These are phyloP conservation scores for Etheostoma nigrum DNA, from an alignment of 2,797 vertebrate genomes.

Conservation along the genomic window DNA sequence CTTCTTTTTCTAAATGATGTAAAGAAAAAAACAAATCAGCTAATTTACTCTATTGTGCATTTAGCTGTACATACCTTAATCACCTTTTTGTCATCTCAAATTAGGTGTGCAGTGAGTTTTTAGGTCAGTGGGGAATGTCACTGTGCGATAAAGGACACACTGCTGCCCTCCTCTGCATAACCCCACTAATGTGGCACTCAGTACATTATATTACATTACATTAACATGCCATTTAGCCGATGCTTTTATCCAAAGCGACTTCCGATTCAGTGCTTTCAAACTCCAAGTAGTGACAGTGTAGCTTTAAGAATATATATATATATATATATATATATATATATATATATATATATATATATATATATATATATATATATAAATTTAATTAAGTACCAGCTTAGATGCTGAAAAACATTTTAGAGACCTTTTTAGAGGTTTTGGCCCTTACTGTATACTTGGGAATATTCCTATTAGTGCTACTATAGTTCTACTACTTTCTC, in stretches of 20 bases:
- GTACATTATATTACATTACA: no score
- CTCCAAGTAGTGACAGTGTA: no score
- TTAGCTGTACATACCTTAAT: background rate
- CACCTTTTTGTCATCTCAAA: background rate
- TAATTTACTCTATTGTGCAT: background rate
- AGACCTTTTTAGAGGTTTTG: background rate
- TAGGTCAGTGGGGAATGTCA: background rate
- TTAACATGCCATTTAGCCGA: no score
- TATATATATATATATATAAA: no score
- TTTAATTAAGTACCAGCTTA: background rate
- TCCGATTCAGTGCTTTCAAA: no score
- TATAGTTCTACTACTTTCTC: background rate
- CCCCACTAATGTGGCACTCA: slow-evolving; percentile 26
- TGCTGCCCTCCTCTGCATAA: slow-evolving; percentile 55
- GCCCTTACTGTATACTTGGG: background rate
- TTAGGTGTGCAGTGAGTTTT: background rate
- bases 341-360: no score
- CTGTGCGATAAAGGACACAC: slow-evolving; percentile 8
- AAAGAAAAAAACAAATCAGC: background rate
- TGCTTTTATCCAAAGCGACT: no score
- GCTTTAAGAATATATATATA: no score
- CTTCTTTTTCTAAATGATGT: slow-evolving; percentile 40
- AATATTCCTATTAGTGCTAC: background rate
- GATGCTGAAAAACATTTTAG: background rate
- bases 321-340: no score